A percentile compares a stretch with the other conserved stretches of the same genome.
phyloP scores from a whole-genome alignment of 2,113 vertebrate species.

The Monopterus albus region DNA sequence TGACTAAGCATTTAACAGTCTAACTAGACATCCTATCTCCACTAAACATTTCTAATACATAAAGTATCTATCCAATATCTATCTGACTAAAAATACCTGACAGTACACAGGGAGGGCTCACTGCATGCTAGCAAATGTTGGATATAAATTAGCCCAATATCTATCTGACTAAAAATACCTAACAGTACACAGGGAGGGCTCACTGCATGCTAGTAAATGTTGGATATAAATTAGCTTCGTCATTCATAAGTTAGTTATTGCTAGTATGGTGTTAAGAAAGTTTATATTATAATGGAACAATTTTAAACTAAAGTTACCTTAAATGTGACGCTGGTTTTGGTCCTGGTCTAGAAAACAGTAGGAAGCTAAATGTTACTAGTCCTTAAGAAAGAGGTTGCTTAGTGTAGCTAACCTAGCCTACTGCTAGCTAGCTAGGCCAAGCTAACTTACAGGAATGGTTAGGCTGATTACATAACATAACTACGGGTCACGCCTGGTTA shows the following conservation, averaged over 20 bases:
- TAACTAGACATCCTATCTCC: too few relatives aligned
- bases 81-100: too few relatives aligned
- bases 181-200: background rate
- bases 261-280: background rate
- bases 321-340: too few relatives aligned
- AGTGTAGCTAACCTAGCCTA: too few relatives aligned
- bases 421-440: constrained; percentile 23
- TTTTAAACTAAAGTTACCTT: too few relatives aligned
- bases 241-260: constrained; percentile 6
- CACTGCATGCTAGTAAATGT: background rate
- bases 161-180: too few relatives aligned
- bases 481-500: background rate
- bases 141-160: background rate
- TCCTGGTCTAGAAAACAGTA: background rate
- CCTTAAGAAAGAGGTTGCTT: constrained; percentile 18
- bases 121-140: background rate
- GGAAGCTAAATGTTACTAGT: background rate
- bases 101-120: background rate
- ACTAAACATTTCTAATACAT: too few relatives aligned
- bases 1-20: too few relatives aligned
- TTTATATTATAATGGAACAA: too few relatives aligned
- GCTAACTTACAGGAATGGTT: constrained; percentile 40
- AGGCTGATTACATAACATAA: constrained; percentile 55
- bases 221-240: constrained; percentile 8
- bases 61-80: too few relatives aligned